Evolutionary conservation across 30 jellyfish, hydroid and myxozoan species (phyloP).

Genomic region (Chrysaora quinquecirrha): DNA sequence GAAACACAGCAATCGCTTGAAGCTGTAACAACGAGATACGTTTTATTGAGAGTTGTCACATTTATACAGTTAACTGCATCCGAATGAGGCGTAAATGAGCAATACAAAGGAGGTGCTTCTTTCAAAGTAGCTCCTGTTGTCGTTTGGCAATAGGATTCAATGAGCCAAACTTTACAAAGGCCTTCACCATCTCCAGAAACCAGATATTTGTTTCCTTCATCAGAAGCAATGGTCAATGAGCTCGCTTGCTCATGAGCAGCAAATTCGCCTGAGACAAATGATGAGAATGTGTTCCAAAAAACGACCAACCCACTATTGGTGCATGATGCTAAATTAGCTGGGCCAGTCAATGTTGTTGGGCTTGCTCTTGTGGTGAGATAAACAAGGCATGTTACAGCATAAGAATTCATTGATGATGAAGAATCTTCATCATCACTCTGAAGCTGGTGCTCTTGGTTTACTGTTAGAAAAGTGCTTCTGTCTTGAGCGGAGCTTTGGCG

Average conservation of each 20-base stretch:
- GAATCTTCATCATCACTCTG: conserved; percentile 28
- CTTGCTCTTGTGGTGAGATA: conserved; percentile 42
- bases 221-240: conserved; percentile 67
- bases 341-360: conserved; percentile 44
- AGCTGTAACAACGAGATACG: conserved; percentile 63
- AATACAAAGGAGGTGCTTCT: conserved; percentile 48
- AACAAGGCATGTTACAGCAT: conserved; percentile 51
- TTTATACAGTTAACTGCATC: conserved; percentile 72
- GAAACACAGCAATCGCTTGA: conserved; percentile 89
- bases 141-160: conserved; percentile 47
- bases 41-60: conserved; percentile 25
- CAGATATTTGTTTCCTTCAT: conserved; percentile 46
- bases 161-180: conserved; percentile 76
- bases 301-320: conserved; percentile 71
- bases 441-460: no score
- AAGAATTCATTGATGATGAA: conserved; percentile 24
- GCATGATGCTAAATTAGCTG: conserved; percentile 67
- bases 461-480: not conserved
- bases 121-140: not conserved
- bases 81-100: conserved; percentile 68
- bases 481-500: conserved; percentile 2
- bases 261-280: conserved; percentile 57
- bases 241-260: conserved; percentile 78
- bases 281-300: conserved; percentile 81
- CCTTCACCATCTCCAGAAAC: conserved; percentile 89